phyloP scores from a whole-genome alignment of 92 coral and sea anemone genomes.

The Palythoa grandiflora region DNA sequence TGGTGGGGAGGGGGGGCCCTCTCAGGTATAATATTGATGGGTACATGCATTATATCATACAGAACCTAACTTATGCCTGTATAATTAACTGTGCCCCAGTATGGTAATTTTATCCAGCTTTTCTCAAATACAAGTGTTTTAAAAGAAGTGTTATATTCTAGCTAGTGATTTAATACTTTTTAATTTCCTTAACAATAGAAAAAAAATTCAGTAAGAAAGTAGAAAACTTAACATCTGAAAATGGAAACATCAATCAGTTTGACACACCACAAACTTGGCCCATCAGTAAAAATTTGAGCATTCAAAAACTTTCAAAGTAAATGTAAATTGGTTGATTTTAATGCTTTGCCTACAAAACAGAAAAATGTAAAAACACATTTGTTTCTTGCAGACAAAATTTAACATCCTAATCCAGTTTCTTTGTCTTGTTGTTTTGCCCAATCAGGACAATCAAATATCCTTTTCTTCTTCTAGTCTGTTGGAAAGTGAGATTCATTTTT shows the following conservation, averaged over 20 bases:
- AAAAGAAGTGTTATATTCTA: neutral
- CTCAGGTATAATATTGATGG: too few species aligned
- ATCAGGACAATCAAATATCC: neutral
- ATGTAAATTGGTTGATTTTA: neutral
- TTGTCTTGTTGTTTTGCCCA: neutral
- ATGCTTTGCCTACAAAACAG: neutral
- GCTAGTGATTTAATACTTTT: neutral
- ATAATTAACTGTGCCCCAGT: too few species aligned
- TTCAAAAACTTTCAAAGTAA: neutral
- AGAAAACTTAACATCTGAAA: neutral
- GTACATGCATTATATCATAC: too few species aligned
- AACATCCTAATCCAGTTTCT: neutral
- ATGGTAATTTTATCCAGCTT: too few species aligned
- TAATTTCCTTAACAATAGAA: neutral
- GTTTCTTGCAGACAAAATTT: neutral
- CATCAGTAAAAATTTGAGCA: neutral
- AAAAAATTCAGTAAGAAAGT: neutral
- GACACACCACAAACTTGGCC: neutral
- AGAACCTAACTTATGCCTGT: too few species aligned
- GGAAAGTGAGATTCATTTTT: too few species aligned
- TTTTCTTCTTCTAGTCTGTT: neutral
- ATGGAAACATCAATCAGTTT: constrained; percentile 1
- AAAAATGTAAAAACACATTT: neutral
- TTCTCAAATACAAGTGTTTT: too few species aligned
- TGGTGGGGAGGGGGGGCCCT: too few species aligned